Percentiles rank a stretch among this genome's conserved stretches.
These are phyloP conservation scores for Penaeus vannamei DNA, from an alignment of 1,140 invertebrate genomes.

Conservation along the genomic window DNA sequence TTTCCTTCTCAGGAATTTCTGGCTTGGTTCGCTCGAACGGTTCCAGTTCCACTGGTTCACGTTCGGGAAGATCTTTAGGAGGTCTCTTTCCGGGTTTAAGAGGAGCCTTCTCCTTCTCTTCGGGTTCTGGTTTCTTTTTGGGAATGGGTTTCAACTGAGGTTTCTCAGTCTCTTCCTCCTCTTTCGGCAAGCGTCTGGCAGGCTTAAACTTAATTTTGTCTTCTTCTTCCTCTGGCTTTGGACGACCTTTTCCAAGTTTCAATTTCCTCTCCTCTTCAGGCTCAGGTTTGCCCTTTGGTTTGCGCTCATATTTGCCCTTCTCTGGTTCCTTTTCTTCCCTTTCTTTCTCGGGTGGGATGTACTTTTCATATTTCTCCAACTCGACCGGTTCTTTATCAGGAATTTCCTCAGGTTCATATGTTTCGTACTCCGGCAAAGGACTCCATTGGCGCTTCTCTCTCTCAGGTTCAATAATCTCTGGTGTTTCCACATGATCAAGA, in stretches of 20 bases:
- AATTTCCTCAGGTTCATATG: conserved; percentile 53
- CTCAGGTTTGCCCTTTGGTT: conserved; percentile 47
- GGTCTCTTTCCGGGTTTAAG: conserved; percentile 36
- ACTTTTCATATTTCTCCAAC: conserved; percentile 46
- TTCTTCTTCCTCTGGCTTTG: conserved; percentile 44
- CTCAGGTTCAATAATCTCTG: conserved; percentile 38
- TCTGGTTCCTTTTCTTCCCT: conserved; percentile 45
- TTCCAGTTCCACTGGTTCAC: conserved; percentile 53
- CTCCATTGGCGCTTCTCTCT: conserved; percentile 39
- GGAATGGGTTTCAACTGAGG: conserved; percentile 56
- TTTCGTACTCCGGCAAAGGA: conserved; percentile 49
- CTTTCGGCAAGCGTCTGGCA: conserved; percentile 30
- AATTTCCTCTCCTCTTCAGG: conserved; percentile 42
- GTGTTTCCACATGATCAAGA: conserved; percentile 48
- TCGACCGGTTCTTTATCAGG: conserved; percentile 46
- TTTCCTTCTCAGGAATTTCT: not conserved
- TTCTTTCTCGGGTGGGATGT: not conserved
- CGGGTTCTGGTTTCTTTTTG: conserved; percentile 50
- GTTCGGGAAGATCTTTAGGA: conserved; percentile 40
- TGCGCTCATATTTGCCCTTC: conserved; percentile 43
- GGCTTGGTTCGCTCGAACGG: conserved; percentile 45
- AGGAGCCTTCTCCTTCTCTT: conserved; percentile 48
- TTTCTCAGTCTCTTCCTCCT: conserved; percentile 38
- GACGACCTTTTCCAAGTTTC: conserved; percentile 44
- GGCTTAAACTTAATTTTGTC: conserved; percentile 36